phyloP scores from a whole-genome alignment of 1,140 invertebrate genomes.

The Panagrolaimus sp. region DNA sequence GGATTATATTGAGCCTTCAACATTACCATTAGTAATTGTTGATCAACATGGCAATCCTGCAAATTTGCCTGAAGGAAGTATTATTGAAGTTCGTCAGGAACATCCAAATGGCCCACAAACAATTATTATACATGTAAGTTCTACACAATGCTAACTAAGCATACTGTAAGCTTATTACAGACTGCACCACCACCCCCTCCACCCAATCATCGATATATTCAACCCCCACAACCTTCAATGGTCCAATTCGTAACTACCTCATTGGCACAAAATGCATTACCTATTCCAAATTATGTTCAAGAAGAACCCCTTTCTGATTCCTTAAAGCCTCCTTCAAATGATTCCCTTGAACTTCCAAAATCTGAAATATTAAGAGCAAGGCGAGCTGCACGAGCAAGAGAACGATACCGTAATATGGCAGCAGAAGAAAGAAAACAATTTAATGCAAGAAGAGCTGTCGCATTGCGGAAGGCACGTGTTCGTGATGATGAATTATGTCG shows the following conservation, averaged over 20 bases:
- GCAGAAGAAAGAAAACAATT: constrained; percentile 7
- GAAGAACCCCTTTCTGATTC: too few relatives aligned
- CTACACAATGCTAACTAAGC: too few relatives aligned
- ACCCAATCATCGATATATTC: neutral
- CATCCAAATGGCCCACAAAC: constrained; percentile 17
- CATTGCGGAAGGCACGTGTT: constrained; percentile 1
- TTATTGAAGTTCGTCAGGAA: constrained; percentile 14
- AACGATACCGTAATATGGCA: constrained; percentile 10
- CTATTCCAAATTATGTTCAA: too few relatives aligned
- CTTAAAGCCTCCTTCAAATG: neutral
- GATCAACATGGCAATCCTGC: constrained; percentile 13
- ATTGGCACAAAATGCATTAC: neutral
- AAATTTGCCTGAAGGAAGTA: neutral
- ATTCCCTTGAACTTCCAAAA: neutral
- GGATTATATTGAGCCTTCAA: neutral
- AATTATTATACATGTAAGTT: constrained; percentile 14
- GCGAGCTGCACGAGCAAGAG: constrained; percentile 9
- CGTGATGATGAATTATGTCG: constrained; percentile 19
- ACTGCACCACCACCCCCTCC: constrained; percentile 1
- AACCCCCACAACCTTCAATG: constrained; percentile 8
- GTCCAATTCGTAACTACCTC: neutral
- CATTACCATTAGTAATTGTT: constrained; percentile 3
- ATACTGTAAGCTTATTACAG: neutral
- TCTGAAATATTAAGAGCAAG: neutral
- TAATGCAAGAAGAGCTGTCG: constrained; percentile 6